Evolutionary conservation across 2,888 invertebrate species (phyloP).

Genomic region (Phaonia tiefii): DNA sequence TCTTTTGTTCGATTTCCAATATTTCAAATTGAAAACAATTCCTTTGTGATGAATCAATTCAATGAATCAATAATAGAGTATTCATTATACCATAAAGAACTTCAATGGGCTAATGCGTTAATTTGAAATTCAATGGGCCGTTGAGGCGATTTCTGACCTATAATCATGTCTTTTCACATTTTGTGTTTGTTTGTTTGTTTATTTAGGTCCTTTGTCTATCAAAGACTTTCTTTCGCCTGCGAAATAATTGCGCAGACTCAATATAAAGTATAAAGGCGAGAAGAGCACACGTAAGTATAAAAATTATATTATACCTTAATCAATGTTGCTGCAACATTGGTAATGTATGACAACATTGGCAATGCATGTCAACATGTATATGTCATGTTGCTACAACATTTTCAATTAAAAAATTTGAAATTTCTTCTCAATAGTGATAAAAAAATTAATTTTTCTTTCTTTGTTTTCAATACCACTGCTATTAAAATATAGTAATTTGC

Average conservation of each 20-base stretch:
- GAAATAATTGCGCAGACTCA: background rate
- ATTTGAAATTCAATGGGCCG: constrained; percentile 13
- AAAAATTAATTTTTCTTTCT: too few relatives aligned
- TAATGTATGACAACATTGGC: too few relatives aligned
- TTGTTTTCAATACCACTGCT: too few relatives aligned
- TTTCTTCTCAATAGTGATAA: too few relatives aligned
- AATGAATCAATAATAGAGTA: constrained; percentile 5
- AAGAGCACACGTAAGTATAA: too few relatives aligned
- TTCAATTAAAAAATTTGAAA: too few relatives aligned
- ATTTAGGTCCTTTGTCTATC: background rate
- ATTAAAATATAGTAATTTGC: too few relatives aligned
- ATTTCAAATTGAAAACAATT: background rate
- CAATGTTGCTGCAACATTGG: constrained; percentile 8
- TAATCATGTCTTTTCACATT: constrained; percentile 20
- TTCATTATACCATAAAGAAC: constrained; percentile 4
- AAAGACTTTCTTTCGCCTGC: background rate
- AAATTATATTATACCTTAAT: background rate
- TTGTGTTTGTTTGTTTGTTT: background rate
- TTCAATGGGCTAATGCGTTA: background rate
- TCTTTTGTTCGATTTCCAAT: background rate
- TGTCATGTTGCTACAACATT: too few relatives aligned
- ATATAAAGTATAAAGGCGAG: background rate
- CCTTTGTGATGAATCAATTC: constrained; percentile 13
- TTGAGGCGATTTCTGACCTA: constrained; percentile 21
- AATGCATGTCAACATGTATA: too few relatives aligned